Conservation (phyloP, 92 coral and sea anemone genomes). For the Phenganax stokvisi region DNA sequence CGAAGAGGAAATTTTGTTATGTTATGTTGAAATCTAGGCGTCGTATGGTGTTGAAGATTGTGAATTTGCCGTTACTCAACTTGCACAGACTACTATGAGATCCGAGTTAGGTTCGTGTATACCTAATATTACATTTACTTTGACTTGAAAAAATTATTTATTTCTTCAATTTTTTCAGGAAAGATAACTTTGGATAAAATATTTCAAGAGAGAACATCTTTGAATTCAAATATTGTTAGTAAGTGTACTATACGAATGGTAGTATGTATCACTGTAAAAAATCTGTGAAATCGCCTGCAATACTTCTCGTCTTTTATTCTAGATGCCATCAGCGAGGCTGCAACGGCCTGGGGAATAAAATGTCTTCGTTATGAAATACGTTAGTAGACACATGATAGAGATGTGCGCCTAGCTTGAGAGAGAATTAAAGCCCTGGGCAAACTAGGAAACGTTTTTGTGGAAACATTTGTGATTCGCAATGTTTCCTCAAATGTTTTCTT, state of each 20-base stretch:
- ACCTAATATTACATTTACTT: neutral
- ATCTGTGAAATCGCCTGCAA: neutral
- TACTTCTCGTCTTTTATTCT: neutral
- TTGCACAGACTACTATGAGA: slow-evolving; percentile 99
- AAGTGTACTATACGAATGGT: slow-evolving; percentile 11
- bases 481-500: no score
- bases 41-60: slow-evolving; percentile 99
- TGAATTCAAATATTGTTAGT: slow-evolving; percentile 95
- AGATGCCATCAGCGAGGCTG: slow-evolving; percentile 93
- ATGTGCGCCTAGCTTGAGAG: neutral
- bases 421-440: neutral
- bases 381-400: slow-evolving; percentile 43
- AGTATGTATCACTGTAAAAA: neutral
- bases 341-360: slow-evolving; percentile 95
- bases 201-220: slow-evolving; percentile 81
- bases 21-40: slow-evolving; percentile 51
- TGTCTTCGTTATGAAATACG: slow-evolving; percentile 97
- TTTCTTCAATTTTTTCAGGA: slow-evolving; percentile 46
- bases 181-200: slow-evolving; percentile 86
- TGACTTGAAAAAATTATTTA: neutral
- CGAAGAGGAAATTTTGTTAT: neutral
- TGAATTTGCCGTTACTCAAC: slow-evolving; percentile 91
- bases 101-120: slow-evolving; percentile 74
- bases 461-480: no score
- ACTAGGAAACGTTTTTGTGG: no score